Evolutionary conservation across 92 coral and sea anemone genomes (phyloP), one percentile per base, ranked within the genome.

Genomic region (Porites cylindrica): DNA sequence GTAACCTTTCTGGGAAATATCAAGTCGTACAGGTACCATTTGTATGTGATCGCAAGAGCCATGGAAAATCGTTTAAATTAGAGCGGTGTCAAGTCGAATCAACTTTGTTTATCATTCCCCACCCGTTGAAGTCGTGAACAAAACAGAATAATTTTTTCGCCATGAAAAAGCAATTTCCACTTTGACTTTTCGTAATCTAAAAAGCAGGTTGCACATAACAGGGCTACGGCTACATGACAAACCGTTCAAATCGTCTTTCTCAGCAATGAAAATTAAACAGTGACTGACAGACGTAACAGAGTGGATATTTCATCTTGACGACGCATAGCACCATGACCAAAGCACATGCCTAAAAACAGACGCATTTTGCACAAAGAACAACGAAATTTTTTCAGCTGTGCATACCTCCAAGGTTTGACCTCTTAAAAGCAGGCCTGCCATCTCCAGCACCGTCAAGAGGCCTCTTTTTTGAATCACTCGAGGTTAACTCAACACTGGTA

Each of bases 351-450:
- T 13, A 74, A 74, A 58, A 83, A 23, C 66, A 70, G 65, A 17
- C 80, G 1, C 13, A 47, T 61, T 62, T 65, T 62, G 65, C 80
- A 74, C 51, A 73, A 32, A 18, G 5, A 62, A 14, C 50, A 9
- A 58, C 20, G 20, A 61, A 81, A 26, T 54, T 52, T 52, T 51
- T 8, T 13, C n/a, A 60, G 12, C 1, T 14, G 4, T 29, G 82
- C 98, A 72, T 81, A 97, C 99, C 96, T 91, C 97, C 96, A 84
- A 92, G 96, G 96, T 97, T 96, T 62, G 98, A 91, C 88, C 98
- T 93, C 85, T 97, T 97, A 79, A 64, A 94, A 80, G 96, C 88
- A 75, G 91, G 98, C 38, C 95, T 84, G 82, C 93, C 90, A 75
- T 97, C 98, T 71, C 90, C 84, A 32, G 96, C 90, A 32, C 83